Evolutionary conservation across 2,888 invertebrate genomes (phyloP).

Genomic region (Tiliacea citrago): DNA sequence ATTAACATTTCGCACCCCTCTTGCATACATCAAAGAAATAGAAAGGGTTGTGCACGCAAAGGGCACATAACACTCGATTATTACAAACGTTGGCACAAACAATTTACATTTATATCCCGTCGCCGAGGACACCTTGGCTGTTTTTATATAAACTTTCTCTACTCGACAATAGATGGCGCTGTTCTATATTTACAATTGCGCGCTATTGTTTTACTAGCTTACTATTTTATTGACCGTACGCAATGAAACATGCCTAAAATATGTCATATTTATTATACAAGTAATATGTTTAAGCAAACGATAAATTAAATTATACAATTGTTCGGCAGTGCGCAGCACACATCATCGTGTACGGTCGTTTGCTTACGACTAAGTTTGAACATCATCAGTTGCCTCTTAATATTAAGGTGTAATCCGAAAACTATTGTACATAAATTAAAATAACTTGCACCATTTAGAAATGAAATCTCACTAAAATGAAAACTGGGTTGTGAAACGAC

Average conservation of each 20-base stretch:
- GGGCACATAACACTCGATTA: conserved; percentile 88
- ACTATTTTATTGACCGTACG: conserved; percentile 76
- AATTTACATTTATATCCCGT: conserved; percentile 83
- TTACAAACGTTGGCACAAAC: conserved; percentile 89
- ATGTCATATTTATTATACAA: conserved; percentile 58
- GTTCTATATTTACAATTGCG: conserved; percentile 80
- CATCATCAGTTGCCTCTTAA: conserved; percentile 89
- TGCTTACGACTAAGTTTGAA: conserved; percentile 88
- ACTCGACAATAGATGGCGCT: conserved; percentile 88
- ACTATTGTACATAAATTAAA: conserved; percentile 67
- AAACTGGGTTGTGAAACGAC: conserved; percentile 54
- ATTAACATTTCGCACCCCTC: conserved; percentile 89
- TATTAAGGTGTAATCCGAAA: conserved; percentile 58
- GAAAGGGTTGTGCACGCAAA: conserved; percentile 86
- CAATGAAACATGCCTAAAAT: conserved; percentile 76
- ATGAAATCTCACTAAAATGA: conserved; percentile 74
- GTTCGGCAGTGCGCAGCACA: conserved; percentile 70
- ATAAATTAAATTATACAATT: conserved; percentile 62
- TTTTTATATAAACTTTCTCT: conserved; percentile 75
- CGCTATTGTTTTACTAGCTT: conserved; percentile 75
- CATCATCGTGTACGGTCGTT: conserved; percentile 76
- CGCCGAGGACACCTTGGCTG: conserved; percentile 62
- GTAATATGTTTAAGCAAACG: conserved; percentile 64
- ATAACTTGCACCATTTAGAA: conserved; percentile 75
- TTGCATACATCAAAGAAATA: conserved; percentile 89